Base-by-base conservation (phyloP, 2,113 vertebrate genomes). In the Ophiodon elongatus region DNA sequence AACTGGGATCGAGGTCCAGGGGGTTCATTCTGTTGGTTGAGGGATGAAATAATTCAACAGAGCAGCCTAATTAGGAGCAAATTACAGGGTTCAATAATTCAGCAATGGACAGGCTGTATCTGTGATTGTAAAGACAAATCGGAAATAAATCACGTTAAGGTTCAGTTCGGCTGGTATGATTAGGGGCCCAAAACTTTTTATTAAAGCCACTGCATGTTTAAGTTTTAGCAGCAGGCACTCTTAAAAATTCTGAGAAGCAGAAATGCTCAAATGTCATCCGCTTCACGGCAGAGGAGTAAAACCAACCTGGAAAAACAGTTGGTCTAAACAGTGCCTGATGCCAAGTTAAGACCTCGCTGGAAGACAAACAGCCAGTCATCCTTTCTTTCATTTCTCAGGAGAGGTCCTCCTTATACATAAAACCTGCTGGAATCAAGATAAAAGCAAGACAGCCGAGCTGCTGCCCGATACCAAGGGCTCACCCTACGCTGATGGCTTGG, bases 231-330 rank as follows among this genome's bases (percentile, higher is more conserved):
- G 37, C 8, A 76, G 60, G 33, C 25, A 73, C 85, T 84, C 41
- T 75, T 60, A 33, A 85, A 87, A 91, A 63, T 73, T 52, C 65
- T 68, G 45, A 37, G 54, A 81, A 82, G 74, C 27, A 75, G 63
- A 85, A 89, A 79, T 27, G 13, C 57, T 56, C 52, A 59, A 59
- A 59, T 62, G n/a, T 57, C 31, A 43, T 52, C 67, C 31, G 8
- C 75, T 50, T 59, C 66, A 73, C 17, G 33, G 72, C 80, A 83
- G 41, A 83, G 31, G 71, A 35, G 29, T 83, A 89, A 89, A 72
- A 73, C 76, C 79, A 89, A 76, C 85, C 85, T 89, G 76, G 82
- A 77, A 81, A 91, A 84, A 86, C 85, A 90, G 78, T 77, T 66
- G 74, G 74, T 73, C 74, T 64, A 64, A 83, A 89, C 31, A 43